These are phyloP conservation scores for Calephelis perditalis DNA, from an alignment of 2,888 invertebrate genomes.

Conservation along the genomic window DNA sequence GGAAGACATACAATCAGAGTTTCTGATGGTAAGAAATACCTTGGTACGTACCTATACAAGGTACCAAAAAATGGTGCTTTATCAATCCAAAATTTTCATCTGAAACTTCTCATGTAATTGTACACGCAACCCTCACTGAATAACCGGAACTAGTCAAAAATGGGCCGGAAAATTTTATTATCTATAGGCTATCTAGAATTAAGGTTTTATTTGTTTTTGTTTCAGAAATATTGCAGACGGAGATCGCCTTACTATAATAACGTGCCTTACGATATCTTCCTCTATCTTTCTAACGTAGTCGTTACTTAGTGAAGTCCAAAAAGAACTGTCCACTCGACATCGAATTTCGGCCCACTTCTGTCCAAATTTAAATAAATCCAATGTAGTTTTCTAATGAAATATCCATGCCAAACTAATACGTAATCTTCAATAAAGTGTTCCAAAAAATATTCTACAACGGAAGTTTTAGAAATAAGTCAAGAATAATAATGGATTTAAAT, in stretches of 20 bases:
- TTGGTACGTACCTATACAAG: too few relatives aligned
- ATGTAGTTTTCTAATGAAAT: conserved; percentile 6
- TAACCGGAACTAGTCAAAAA: too few relatives aligned
- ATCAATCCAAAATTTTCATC: too few relatives aligned
- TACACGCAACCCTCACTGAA: too few relatives aligned
- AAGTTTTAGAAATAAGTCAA: neutral
- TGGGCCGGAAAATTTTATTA: too few relatives aligned
- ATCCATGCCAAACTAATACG: conserved; percentile 17
- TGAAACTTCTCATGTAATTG: too few relatives aligned
- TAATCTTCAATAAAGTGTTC: conserved; percentile 3
- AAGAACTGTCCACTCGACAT: conserved; percentile 26
- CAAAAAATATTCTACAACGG: conserved; percentile 11
- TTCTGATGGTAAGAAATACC: too few relatives aligned
- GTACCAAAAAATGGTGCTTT: too few relatives aligned
- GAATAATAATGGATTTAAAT: too few relatives aligned
- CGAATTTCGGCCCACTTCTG: conserved; percentile 30
- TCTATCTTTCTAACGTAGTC: conserved; percentile 27
- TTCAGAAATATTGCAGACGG: conserved; percentile 50
- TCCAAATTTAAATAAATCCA: conserved; percentile 25
- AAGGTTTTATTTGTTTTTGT: conserved; percentile 32
- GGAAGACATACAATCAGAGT: too few relatives aligned
- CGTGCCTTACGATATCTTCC: conserved; percentile 59
- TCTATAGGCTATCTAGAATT: too few relatives aligned
- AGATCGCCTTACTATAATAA: conserved; percentile 35
- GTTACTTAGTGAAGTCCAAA: conserved; percentile 23